phyloP scores from a whole-genome alignment of 2,113 vertebrate genomes.

The Desmodus rotundus region DNA sequence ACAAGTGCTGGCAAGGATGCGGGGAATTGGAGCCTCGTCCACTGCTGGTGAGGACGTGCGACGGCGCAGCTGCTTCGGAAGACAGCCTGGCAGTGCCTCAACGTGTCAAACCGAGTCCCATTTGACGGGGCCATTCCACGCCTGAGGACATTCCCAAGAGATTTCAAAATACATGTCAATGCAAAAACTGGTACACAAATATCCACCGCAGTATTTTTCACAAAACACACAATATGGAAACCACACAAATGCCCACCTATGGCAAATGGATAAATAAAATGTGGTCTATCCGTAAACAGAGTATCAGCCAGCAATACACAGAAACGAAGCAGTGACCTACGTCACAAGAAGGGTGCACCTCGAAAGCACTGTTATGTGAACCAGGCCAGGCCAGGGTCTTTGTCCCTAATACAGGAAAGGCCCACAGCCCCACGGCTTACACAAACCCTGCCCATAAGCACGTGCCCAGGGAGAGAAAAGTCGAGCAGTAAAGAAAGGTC shows the following conservation, averaged over 20 bases:
- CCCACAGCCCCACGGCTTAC: neutral
- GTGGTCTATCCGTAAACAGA: neutral
- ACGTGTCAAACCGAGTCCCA: neutral
- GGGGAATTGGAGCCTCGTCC: neutral
- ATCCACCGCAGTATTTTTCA: neutral
- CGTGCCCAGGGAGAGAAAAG: neutral
- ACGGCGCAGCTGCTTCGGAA: neutral
- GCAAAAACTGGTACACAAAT: neutral
- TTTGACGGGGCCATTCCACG: neutral
- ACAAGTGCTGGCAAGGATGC: neutral
- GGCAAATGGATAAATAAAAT: neutral
- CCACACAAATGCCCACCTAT: neutral
- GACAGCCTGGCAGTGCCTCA: neutral
- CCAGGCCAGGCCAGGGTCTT: too few species aligned
- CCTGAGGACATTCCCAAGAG: neutral
- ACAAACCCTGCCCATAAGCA: neutral
- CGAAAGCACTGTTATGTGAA: neutral
- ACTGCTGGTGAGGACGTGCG: accelerated
- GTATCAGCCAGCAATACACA: too few species aligned
- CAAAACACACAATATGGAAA: neutral
- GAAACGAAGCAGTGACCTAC: neutral
- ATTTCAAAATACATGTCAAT: neutral
- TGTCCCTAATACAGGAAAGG: too few species aligned
- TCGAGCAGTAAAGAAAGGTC: neutral
- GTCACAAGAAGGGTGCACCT: neutral